phyloP scores from a whole-genome alignment of 2,797 vertebrate genomes.

The Molossus alvarezi region DNA sequence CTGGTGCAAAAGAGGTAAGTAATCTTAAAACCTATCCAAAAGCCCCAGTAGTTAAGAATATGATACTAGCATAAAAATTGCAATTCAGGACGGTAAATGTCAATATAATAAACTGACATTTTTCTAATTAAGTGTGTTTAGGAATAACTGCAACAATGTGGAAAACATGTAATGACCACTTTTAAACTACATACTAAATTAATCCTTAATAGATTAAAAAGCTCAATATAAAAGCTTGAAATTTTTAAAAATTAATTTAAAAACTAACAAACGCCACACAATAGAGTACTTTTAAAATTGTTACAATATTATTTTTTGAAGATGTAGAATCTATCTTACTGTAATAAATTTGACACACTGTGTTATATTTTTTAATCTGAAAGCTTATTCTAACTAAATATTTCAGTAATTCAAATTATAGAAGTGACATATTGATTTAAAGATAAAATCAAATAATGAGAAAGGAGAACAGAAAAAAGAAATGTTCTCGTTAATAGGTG shows the following conservation, averaged over 20 bases:
- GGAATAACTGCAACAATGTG: neutral
- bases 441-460: conserved; percentile 52
- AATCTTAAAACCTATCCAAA: conserved; percentile 5
- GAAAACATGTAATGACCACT: neutral
- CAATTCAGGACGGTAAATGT: neutral
- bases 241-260: neutral
- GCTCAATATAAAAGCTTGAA: neutral
- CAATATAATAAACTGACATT: neutral
- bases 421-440: neutral
- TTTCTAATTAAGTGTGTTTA: neutral
- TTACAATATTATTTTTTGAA: neutral
- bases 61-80: conserved; percentile 10
- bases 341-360: neutral
- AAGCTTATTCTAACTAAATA: conserved; percentile 53
- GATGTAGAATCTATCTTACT: neutral
- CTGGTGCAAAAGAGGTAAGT: conserved; percentile 97
- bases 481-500: neutral
- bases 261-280: neutral
- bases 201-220: conserved; percentile 43
- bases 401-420: conserved; percentile 47
- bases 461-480: neutral
- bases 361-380: conserved; percentile 56
- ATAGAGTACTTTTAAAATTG: conserved; percentile 22
- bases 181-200: neutral
- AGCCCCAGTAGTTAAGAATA: neutral